Base-by-base conservation (phyloP, 2,797 vertebrate species). In the Nannoperca australis region DNA sequence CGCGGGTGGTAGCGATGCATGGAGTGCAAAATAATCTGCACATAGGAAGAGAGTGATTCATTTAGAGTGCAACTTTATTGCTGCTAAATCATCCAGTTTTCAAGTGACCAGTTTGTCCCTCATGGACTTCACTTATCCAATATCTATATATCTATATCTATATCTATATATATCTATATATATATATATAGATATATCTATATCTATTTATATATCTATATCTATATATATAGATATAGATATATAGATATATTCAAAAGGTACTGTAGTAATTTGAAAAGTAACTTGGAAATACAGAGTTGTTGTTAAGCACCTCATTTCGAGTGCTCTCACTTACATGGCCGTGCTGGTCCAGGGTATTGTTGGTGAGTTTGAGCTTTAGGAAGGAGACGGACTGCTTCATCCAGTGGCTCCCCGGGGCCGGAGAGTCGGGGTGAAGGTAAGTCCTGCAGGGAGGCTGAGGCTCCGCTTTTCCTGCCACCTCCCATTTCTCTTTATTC, bases 341-440 rank as follows among this genome's bases (percentile, higher is more conserved):
- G 12, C 97, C 97, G 0, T 97, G 97, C 66, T 98, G 97, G 86
- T 98, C 97, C 2, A 98, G 92, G 0, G 97, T 97, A 79, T 98
- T 98, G 94, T 98, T 98, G 85, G 97, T 98, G 81, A 98, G 96
- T 85, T 98, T 98, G 69, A 98, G 95, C 53, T 98, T 98, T 50
- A 97, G 97, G 91, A 98, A 98, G 64, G 97, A 97, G 49, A 97
- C 82, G 0, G 96, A 78, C 78, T 98, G 96, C 81, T 97, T 98
- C 97, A 97, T 98, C 97, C 97, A 98, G 93, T 98, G 97, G 84
- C 95, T 96, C 62, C 97, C 97, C 0, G 94, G 94, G 56, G 97
- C 97, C 4, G 97, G 97, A 1, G 97, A 98, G 86, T 98, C 97
- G 0, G 97, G 97, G 87, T 98, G 97, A 38, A 98, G 88, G 24